Base-by-base conservation (phyloP, 2,797 vertebrate species). In the Scolopax bukidnonensis region DNA sequence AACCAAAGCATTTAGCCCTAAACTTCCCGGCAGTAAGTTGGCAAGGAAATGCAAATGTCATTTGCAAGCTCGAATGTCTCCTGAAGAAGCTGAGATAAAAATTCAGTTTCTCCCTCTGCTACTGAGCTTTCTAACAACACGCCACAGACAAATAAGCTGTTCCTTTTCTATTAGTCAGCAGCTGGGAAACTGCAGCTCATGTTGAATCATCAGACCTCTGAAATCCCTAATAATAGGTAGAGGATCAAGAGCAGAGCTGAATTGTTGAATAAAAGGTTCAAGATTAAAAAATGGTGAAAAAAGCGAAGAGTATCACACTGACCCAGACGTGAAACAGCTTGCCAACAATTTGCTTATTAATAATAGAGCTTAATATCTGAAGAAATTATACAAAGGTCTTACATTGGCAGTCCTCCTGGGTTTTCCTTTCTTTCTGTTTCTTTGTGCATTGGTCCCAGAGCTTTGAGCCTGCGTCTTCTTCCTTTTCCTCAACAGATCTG, bases 401-500 rank as follows among this genome's bases (percentile, higher is more conserved):
- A 99, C 99, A 97, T 78, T 19, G 7, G 94, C 95, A 70, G 95
- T 98, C 50, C 98, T 97, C 27, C 63, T 84, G 0, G 98, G 98
- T 92, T 97, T 98, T 64, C 98, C 96, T 53, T 98, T 98, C 93
- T 99, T 99, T 59, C 98, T 98, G 19, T 80, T 95, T 30, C 96
- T 96, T 57, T 96, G 96, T 20, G 71, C 7, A 1, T 96, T 98
- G 3, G 85, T 36, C 90, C 98, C 98, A 30, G 97, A 98, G 80
- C 92, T 97, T 90, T 98, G 98, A 12, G 92, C 7, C 0, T 91
- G 54, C 1, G 97, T 96, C 87, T 99, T 99, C 95, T 99, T 99
- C 80, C 99, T 99, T 94, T 99, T 99, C 91, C 98, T 98, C 63
- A 95, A 97, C 16, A 93, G 80, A 15, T 97, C 98, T 19, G 56